Base-by-base conservation (phyloP, 2,113 vertebrate genomes). In the Ptilonorhynchus violaceus region DNA sequence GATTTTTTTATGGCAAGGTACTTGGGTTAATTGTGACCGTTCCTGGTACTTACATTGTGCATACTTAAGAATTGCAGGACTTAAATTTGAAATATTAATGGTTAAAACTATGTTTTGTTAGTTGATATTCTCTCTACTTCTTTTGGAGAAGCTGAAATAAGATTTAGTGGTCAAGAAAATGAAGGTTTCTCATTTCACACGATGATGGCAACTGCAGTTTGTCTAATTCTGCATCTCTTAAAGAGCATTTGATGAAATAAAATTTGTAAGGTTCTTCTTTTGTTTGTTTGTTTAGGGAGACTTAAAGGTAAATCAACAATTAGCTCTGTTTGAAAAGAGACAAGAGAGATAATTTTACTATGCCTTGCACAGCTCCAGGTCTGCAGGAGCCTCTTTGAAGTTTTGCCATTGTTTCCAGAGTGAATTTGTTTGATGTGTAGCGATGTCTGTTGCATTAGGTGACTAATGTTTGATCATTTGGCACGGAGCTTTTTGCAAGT, bases 301-400 rank as follows among this genome's bases (percentile, higher is more conserved):
- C 64, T 63, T 77, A 70, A 90, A 92, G 76, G 68, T 91, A 95
- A 94, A 93, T 89, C 50, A 90, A 42, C 88, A 93, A 75, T 96
- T 94, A 95, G 82, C 75, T 85, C n/a, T 80, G 72, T 87, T 93
- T 96, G 94, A 95, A 93, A 94, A 89, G 93, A 92, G 81, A 95
- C 72, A 44, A 75, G 74, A 37, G 80, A 94, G 92, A 59, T 93
- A 83, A 80, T 95, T 92, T 92, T 84, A 64, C 83, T 92, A 21
- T 88, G 90, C 75, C 60, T 96, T 90, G 76, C 44, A 75, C 73
- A 68, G 92, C 86, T 97, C 59, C 75, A 73, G 68, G 75, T 95
- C 79, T 89, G 84, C 9, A 59, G 79, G 63, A 95, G 73, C 52
- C 72, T 81, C 93, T 96, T 94, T 91, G 92, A 96, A 94, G 95